Conservation (phyloP, 2,113 vertebrate genomes). For the Orcinus orca region DNA sequence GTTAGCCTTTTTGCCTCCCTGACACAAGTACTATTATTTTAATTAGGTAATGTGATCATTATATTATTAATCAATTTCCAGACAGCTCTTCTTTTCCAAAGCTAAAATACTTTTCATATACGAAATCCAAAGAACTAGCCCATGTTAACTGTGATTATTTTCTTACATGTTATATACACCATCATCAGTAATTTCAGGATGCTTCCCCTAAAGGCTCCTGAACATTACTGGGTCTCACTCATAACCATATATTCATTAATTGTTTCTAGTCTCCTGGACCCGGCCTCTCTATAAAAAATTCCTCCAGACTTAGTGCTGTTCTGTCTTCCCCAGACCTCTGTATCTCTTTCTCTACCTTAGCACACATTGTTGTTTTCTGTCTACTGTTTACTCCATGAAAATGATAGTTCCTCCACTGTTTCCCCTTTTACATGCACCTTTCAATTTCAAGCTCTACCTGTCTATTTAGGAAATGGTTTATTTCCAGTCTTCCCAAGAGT, state of each 20-base stretch:
- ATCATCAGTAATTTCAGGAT: neutral
- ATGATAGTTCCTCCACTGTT: neutral
- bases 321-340: neutral
- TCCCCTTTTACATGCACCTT: neutral
- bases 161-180: neutral
- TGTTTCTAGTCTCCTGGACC: neutral
- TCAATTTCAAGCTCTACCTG: neutral
- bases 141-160: neutral
- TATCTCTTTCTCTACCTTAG: neutral
- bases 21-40: neutral
- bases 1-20: neutral
- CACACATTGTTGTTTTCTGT: neutral
- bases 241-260: neutral
- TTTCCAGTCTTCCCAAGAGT: neutral
- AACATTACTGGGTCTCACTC: neutral
- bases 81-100: neutral
- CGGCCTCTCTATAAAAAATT: neutral
- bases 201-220: neutral
- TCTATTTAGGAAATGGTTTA: neutral
- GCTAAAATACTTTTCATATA: neutral
- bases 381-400: neutral
- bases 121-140: neutral
- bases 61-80: neutral
- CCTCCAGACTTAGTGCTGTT: neutral
- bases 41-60: neutral